Evolutionary conservation across 2,113 vertebrate species (phyloP).

Genomic region (Macroglossus sobrinus): DNA sequence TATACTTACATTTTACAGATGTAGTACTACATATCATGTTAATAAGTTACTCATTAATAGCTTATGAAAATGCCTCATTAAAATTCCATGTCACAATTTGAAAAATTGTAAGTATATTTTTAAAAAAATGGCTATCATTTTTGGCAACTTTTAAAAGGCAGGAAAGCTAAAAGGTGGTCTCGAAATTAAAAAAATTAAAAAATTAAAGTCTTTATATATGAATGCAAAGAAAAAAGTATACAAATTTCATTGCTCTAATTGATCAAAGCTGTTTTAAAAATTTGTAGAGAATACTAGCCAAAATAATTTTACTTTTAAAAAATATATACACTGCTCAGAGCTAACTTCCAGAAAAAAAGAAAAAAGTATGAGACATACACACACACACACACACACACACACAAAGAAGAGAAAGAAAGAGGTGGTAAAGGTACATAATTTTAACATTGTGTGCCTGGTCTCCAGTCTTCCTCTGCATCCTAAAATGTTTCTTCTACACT

Average conservation of each 20-base stretch:
- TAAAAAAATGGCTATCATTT: background rate
- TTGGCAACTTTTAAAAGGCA: background rate
- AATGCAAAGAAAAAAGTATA: background rate
- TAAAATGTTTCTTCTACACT: background rate
- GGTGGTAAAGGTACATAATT: background rate
- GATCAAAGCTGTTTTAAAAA: background rate
- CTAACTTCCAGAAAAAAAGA: background rate
- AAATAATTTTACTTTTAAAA: background rate
- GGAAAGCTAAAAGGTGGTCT: constrained; percentile 35
- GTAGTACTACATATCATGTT: background rate
- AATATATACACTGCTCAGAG: background rate
- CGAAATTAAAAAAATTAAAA: background rate
- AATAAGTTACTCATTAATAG: background rate
- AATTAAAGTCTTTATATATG: background rate
- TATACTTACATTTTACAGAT: constrained; percentile 1
- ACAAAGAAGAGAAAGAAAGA: background rate
- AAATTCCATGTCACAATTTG: background rate
- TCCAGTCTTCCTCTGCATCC: background rate
- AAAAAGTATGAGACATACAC: background rate
- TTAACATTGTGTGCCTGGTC: background rate
- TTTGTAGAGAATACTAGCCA: background rate
- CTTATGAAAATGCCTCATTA: background rate
- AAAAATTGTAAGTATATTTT: background rate
- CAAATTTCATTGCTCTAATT: background rate
- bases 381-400: background rate